Percentiles rank a stretch among this genome's conserved stretches.
These are phyloP conservation scores for Pitta sordida DNA, from an alignment of 2,113 vertebrate species.

Conservation along the genomic window DNA sequence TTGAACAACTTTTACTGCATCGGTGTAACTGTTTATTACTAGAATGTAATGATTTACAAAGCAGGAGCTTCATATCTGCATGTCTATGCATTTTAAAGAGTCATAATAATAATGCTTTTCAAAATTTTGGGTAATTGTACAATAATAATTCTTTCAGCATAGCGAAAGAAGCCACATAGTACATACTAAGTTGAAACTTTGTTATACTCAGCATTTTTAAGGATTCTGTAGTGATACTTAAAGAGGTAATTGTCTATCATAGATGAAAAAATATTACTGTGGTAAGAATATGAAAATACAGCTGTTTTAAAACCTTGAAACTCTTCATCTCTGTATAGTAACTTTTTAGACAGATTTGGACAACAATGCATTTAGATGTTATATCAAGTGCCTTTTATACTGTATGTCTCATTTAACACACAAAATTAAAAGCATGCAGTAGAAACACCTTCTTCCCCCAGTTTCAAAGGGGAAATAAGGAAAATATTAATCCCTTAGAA, in stretches of 20 bases:
- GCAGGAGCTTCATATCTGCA: background rate
- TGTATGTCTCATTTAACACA: background rate
- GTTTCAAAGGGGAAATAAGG: background rate
- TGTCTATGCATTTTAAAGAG: background rate
- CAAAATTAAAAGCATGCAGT: background rate
- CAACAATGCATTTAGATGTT: background rate
- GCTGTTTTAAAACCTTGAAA: background rate
- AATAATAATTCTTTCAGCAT: background rate
- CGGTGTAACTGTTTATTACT: background rate
- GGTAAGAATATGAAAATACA: background rate
- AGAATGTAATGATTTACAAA: background rate
- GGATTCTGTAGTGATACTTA: background rate
- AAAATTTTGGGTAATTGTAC: background rate
- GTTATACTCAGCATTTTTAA: background rate
- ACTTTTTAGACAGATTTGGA: background rate
- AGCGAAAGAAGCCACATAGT: background rate
- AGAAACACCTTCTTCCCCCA: background rate
- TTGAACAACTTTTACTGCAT: background rate
- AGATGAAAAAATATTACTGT: background rate
- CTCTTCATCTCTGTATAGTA: background rate
- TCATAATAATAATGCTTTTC: background rate
- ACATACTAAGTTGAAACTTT: background rate
- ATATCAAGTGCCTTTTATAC: background rate
- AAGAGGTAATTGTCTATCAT: background rate
- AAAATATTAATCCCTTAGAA: background rate